Percentiles rank a stretch among this genome's conserved stretches.
These are phyloP conservation scores for Natator depressus DNA, from an alignment of 2,113 vertebrate genomes.

Conservation along the genomic window DNA sequence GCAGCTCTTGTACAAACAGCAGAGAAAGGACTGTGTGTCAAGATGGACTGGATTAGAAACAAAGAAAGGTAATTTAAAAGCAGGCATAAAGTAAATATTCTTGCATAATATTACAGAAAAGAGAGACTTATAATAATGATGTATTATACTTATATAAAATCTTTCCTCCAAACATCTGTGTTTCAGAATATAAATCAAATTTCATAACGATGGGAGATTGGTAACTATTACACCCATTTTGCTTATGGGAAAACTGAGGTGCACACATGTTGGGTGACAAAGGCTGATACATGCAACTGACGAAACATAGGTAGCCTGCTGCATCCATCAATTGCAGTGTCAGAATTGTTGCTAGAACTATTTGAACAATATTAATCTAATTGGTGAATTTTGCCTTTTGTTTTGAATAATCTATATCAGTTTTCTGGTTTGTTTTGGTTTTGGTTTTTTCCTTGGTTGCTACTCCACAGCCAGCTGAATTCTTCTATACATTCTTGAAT, in stretches of 20 bases:
- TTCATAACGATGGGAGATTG: not conserved
- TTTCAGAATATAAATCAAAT: constrained; percentile 4
- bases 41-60: not conserved
- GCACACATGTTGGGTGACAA: not conserved
- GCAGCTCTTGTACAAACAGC: not conserved
- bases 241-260: not conserved
- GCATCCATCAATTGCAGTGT: not conserved
- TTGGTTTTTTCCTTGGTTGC: not conserved
- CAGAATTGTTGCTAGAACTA: not conserved
- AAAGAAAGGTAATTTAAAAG: constrained; percentile 17
- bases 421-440: too few species aligned
- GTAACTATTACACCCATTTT: not conserved
- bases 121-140: not conserved
- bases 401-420: not conserved
- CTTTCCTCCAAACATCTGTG: not conserved
- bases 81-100: not conserved
- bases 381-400: not conserved
- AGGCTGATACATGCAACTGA: not conserved
- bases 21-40: not conserved
- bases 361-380: not conserved
- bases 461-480: not conserved
- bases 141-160: not conserved
- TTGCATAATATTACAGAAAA: not conserved
- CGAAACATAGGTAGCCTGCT: not conserved
- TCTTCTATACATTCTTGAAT: not conserved